These are phyloP conservation scores for Antechinus flavipes DNA, from an alignment of 2,113 vertebrate species.

Conservation along the genomic window DNA sequence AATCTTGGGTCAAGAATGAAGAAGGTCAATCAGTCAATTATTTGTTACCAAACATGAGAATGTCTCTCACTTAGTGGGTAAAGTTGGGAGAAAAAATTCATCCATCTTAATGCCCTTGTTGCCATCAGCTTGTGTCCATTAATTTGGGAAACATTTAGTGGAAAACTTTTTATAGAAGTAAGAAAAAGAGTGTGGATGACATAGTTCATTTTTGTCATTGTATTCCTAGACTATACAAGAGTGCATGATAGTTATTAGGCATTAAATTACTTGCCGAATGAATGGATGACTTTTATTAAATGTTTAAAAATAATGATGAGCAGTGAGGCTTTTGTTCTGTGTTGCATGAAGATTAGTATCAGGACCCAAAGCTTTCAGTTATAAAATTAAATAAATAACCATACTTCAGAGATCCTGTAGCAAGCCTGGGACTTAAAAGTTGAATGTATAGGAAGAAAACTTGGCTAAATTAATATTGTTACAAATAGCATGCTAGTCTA, in stretches of 20 bases:
- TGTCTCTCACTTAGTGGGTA: background rate
- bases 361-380: background rate
- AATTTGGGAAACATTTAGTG: background rate
- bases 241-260: background rate
- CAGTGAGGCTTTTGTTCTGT: background rate
- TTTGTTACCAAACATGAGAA: background rate
- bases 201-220: background rate
- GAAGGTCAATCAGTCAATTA: background rate
- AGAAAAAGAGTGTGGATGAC: background rate
- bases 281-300: constrained; percentile 1
- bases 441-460: background rate
- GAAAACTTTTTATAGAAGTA: constrained; percentile 4
- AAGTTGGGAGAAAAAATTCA: background rate
- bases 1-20: constrained; percentile 3
- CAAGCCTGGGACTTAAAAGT: background rate
- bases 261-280: background rate
- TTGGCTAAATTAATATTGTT: background rate
- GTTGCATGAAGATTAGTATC: background rate
- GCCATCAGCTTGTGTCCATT: constrained; percentile 18
- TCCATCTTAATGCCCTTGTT: background rate
- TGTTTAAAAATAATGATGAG: constrained; percentile 4
- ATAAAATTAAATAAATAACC: background rate
- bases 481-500: background rate
- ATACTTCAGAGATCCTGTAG: constrained; percentile 5
- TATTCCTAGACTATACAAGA: background rate